These are phyloP conservation scores for Boleophthalmus pectinirostris DNA, from an alignment of 2,113 vertebrate genomes.

Conservation along the genomic window DNA sequence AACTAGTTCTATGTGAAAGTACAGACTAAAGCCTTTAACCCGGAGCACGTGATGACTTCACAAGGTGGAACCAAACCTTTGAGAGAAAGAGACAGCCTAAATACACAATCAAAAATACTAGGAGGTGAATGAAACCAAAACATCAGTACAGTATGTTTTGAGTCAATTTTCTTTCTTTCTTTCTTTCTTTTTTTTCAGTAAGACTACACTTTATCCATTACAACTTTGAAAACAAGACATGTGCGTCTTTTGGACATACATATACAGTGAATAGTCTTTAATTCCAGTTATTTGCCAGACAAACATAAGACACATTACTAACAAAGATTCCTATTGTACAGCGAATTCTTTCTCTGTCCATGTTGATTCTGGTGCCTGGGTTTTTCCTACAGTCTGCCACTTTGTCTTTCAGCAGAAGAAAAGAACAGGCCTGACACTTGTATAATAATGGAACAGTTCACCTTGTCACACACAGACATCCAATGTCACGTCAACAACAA, in stretches of 20 bases:
- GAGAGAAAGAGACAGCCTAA: too few species aligned
- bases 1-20: too few species aligned
- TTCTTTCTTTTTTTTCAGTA: too few species aligned
- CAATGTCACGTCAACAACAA: background rate
- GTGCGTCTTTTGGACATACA: background rate
- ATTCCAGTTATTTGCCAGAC: background rate
- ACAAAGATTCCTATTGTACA: background rate
- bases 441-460: constrained; percentile 34
- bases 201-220: too few species aligned
- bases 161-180: too few species aligned
- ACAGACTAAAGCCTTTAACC: too few species aligned
- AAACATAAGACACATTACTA: background rate
- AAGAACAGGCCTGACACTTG: constrained; percentile 31
- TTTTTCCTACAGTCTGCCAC: constrained; percentile 20
- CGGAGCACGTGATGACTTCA: too few species aligned
- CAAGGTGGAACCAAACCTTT: too few species aligned
- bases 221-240: too few species aligned
- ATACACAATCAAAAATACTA: too few species aligned
- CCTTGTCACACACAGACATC: constrained; percentile 27
- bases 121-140: too few species aligned
- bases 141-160: too few species aligned
- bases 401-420: constrained; percentile 24
- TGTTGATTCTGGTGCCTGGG: constrained; percentile 1
- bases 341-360: background rate
- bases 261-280: background rate